Evolutionary conservation across 1,140 invertebrate genomes (phyloP), one percentile per base, ranked within the genome.

Genomic region (Bombyx mandarina): DNA sequence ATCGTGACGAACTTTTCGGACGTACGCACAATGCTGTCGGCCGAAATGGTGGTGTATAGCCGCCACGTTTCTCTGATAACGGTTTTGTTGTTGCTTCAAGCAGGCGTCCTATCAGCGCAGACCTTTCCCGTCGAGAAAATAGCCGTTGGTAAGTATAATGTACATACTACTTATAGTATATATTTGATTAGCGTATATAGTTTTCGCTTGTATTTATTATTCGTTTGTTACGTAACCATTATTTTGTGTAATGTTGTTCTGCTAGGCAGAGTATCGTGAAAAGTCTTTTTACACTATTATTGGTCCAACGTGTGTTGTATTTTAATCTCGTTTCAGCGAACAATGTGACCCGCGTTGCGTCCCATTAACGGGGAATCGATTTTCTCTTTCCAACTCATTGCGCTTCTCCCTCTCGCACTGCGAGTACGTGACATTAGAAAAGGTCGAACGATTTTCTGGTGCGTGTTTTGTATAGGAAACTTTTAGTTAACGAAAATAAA

Each of bases 111-210:
- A 55, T 70, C 72, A 61, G 77, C 78, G 56, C 82, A 85, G 56
- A 65, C 67, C 56, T 77, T 77, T 63, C 63, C 78, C 10, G 71
- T 79, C 43, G 82, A 85, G 57, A 85, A 85, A 69, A 82, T 85
- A 52, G 78, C 75, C 52, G 78, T 85, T 46, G 82, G 79, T 85
- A 77, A 79, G 82, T 79, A 46, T 48, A 51, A 55, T 43, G 8
- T 46, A 47, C 46, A 45, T n/a, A 12, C 42, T 42, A 42, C 8
- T 52, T 42, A 52, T 8, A 42, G n/a, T 6, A 42, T 52, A 9
- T 22, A 8, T 8, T 42, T 43, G 8, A 42, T 35, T 52, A 52
- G 12, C 12, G 12, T 18, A 18, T 18, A 42, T 52, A 52, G 8
- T 52, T 52, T 35, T 10, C 8, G 7, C 7, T 42, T 52, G 8